These are phyloP conservation scores for Tricholaema leucomelas DNA, from an alignment of 2,113 vertebrate species.

Conservation along the genomic window DNA sequence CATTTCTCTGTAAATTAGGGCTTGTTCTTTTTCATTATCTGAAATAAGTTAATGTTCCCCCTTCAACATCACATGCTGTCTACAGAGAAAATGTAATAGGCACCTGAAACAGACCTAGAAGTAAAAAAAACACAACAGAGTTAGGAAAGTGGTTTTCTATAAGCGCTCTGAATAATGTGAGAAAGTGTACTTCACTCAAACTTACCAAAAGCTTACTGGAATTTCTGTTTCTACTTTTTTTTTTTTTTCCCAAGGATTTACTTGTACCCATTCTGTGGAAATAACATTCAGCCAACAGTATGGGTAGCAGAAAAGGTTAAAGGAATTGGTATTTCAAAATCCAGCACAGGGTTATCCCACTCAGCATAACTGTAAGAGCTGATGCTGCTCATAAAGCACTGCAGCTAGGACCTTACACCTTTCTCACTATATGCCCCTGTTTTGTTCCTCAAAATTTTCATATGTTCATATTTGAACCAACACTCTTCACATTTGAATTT, in stretches of 20 bases:
- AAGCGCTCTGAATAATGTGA: neutral
- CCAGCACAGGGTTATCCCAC: accelerated
- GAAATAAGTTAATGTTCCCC: slow-evolving; percentile 6
- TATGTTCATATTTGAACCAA: neutral
- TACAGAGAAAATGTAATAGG: neutral
- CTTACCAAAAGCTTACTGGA: neutral
- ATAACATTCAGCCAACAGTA: neutral
- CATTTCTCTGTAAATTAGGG: slow-evolving; percentile 17
- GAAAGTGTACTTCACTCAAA: neutral
- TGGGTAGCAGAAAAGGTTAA: neutral
- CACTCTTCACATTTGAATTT: neutral
- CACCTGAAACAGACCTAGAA: neutral
- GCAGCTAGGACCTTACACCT: neutral
- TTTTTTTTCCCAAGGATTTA: neutral
- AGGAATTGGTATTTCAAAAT: neutral
- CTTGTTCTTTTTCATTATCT: neutral
- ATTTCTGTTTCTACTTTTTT: neutral
- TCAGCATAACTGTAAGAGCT: neutral
- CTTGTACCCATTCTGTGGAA: neutral
- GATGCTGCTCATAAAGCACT: neutral
- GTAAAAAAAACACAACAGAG: neutral
- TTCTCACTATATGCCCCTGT: neutral
- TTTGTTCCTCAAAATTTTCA: neutral
- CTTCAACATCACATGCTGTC: neutral
- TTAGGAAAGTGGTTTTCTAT: neutral